Percentiles rank a stretch among this genome's conserved stretches.
Evolutionary conservation across 1,140 invertebrate genomes (phyloP).

Genomic region (Solenopsis invicta): DNA sequence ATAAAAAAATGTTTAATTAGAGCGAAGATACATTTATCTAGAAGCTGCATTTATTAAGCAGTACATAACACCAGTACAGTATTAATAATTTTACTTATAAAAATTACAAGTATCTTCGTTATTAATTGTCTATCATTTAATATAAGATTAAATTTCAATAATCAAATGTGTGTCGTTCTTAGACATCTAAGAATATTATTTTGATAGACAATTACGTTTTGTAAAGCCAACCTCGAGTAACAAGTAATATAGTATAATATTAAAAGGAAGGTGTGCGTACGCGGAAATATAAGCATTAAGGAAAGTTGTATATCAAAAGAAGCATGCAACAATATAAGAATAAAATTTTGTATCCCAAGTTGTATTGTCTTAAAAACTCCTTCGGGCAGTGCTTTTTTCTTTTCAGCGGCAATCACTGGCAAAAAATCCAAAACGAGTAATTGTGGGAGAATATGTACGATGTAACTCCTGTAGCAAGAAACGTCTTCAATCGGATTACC

Average conservation of each 20-base stretch:
- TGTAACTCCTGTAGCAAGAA: slow-evolving; percentile 84
- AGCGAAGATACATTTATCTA: too few relatives aligned
- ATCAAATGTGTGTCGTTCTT: not conserved
- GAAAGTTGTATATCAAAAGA: slow-evolving; percentile 56
- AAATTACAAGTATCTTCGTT: too few relatives aligned
- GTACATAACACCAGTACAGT: too few relatives aligned
- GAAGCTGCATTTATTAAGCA: too few relatives aligned
- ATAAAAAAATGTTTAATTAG: too few relatives aligned
- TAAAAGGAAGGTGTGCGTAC: not conserved
- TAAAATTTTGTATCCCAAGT: slow-evolving; percentile 70
- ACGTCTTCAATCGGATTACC: slow-evolving; percentile 87
- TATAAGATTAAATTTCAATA: not conserved
- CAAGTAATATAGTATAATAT: slow-evolving; percentile 59
- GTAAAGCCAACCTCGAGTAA: slow-evolving; percentile 34
- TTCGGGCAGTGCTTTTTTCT: slow-evolving; percentile 76
- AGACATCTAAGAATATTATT: slow-evolving; percentile 9
- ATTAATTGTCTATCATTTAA: not conserved
- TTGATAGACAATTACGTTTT: slow-evolving; percentile 2
- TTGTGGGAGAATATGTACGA: slow-evolving; percentile 86
- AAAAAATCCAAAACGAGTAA: slow-evolving; percentile 86
- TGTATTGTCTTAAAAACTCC: slow-evolving; percentile 78
- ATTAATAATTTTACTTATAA: too few relatives aligned
- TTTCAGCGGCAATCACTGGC: slow-evolving; percentile 80
- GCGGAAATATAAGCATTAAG: too few relatives aligned
- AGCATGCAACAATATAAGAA: slow-evolving; percentile 59